Evolutionary conservation across 1,140 invertebrate species (phyloP).

Genomic region (Drosophila rhopaloa): DNA sequence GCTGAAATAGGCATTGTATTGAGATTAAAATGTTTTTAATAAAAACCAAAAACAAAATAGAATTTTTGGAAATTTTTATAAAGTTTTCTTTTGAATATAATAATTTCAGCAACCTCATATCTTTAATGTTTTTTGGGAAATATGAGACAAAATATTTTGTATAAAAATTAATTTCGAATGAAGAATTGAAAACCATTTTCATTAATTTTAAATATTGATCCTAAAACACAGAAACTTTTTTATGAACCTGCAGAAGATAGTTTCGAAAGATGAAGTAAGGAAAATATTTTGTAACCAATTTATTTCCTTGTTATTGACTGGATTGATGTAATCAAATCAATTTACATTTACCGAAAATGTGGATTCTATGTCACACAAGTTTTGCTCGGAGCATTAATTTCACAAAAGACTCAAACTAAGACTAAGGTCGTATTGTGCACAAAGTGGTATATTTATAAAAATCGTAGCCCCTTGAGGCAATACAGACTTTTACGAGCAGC

Average conservation of each 20-base stretch:
- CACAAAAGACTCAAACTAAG: not conserved
- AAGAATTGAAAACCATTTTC: no score
- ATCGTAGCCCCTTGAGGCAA: not conserved
- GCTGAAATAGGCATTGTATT: not conserved
- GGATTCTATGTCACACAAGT: not conserved
- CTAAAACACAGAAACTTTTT: no score
- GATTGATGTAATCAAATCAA: not conserved
- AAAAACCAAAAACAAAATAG: not conserved
- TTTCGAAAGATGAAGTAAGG: no score
- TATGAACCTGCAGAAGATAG: no score
- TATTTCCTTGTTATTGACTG: not conserved
- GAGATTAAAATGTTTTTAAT: not conserved
- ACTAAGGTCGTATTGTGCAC: not conserved
- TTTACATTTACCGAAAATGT: not conserved
- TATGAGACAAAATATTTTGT: no score
- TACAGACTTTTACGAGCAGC: constrained; percentile 43
- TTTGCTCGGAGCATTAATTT: not conserved
- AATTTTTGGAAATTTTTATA: no score
- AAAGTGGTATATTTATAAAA: constrained; percentile 1
- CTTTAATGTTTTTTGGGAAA: no score
- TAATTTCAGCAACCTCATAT: no score
- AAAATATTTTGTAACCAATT: no score
- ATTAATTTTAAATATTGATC: no score
- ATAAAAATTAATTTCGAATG: no score
- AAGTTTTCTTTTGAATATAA: no score